Base-by-base conservation (phyloP, 1,140 invertebrate species). In the Atopsyche davidsoni region DNA sequence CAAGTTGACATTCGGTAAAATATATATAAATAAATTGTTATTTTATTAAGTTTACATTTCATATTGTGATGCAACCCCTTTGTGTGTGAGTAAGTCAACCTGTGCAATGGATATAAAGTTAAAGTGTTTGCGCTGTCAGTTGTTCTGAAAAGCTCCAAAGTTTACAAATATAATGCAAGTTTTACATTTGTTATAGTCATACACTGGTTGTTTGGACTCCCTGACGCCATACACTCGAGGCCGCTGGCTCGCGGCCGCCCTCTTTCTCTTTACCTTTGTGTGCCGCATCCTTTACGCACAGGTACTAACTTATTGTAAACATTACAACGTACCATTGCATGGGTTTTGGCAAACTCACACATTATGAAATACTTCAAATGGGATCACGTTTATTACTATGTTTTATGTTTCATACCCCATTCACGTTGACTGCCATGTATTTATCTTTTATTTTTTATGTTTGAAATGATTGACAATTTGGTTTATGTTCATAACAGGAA, bases 221-320 rank as follows among this genome's bases (percentile, higher is more conserved):
- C 76, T 65, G 64, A 72, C 62, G 45, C 73, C 62, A 14, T 64
- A 66, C 55, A 62, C 50, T 25, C 61, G 55, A 48, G 57, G 59
- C 22, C 59, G 64, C 44, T 68, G 65, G 64, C 49, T 57, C 34
- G 57, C 58, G 13, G 64, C 62, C 7, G 45, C 61, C 24, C 24
- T 57, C 19, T 59, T 71, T 23, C 51, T 70, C 19, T 47, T 67
- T 42, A 45, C 60, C 42, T 71, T 71, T 56, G 62, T 62, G 25
- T 54, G 69, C 44, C 60, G 63, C 44, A 65, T 71, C 44, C 51
- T 69, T 47, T 61, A 62, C 41, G 61, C 64, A 42, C 65, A 72
- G 67, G 69, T 70, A 65, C 42, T 35, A 43, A 6, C 36, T 53
- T 47, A 53, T 58, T n/a, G n/a, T n/a, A n/a, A n/a, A n/a, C n/a